Base-by-base conservation (phyloP, 2,888 invertebrate genomes). In the Melanargia galathea region DNA sequence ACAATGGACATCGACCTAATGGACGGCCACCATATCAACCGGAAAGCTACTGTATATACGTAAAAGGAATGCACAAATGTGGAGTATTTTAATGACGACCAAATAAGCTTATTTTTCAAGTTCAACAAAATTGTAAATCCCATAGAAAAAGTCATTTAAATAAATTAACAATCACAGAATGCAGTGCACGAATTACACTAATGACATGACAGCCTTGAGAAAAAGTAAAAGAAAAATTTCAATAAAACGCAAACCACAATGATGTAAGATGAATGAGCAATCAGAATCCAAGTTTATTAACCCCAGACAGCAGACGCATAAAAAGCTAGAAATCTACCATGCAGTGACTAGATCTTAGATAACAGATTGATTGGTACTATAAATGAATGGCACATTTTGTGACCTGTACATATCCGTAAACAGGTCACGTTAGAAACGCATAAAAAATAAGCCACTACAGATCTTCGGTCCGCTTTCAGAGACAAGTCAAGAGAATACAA, bases 191-290 rank as follows among this genome's bases (percentile, higher is more conserved):
- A 75, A 74, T 71, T 73, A 71, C 66, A 64, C 77, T 80, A 79
- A 81, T 80, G 77, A 81, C 76, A 80, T 74, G 77, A 79, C 75
- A 80, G 76, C 73, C 69, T 67, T 62, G 67, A 73, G 76, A 78
- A 77, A 82, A 77, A 78, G 76, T 77, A 80, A 82, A 80, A 82
- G 82, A 85, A 86, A 83, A 68, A 69, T 70, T 73, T 70, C 67
- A 74, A 73, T 71, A 73, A 70, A 73, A 69, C 71, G 69, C 64
- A 86, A 88, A 87, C 84, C 86, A 81, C 86, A 87, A 86, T 88
- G 90, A 87, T 89, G 87, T 86, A 90, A 90, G 87, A 86, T 81
- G 88, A 87, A 90, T 89, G 86, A 90, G 86, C 90, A 87, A 90
- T 90, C 90, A 86, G 81, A 81, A 82, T 77, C 71, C 75, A 81